A percentile compares a stretch with the other conserved stretches of the same genome.
Evolutionary conservation across 2,797 vertebrate genomes (phyloP).

Genomic region (Phoeniculus purpureus): DNA sequence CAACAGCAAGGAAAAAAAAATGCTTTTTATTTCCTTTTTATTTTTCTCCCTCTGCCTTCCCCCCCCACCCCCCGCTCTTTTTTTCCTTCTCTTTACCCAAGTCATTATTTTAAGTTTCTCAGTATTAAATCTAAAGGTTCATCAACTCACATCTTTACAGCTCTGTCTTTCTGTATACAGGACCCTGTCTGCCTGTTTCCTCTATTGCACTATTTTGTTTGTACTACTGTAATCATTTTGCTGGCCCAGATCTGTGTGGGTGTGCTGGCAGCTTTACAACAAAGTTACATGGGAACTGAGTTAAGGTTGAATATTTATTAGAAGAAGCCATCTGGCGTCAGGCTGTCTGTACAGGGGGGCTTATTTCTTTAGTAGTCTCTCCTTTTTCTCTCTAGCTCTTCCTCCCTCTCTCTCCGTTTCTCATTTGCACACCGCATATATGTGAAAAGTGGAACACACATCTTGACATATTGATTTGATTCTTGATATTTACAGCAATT

Average conservation of each 20-base stretch:
- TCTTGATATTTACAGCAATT: conserved; percentile 70
- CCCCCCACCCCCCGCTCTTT: no score
- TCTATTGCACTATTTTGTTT: conserved; percentile 92
- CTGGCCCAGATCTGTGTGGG: conserved; percentile 97
- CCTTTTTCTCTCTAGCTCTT: conserved; percentile 81
- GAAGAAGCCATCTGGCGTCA: conserved; percentile 99
- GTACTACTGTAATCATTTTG: conserved; percentile 98
- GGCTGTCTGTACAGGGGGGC: conserved; percentile 95
- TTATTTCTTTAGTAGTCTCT: conserved; percentile 92
- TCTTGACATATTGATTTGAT: conserved; percentile 77
- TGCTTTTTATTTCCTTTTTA: not conserved
- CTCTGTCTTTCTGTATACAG: conserved; percentile 89
- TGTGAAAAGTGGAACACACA: conserved; percentile 78
- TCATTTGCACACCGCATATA: conserved; percentile 69
- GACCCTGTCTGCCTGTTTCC: conserved; percentile 94
- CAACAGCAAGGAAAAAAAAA: conserved; percentile 56
- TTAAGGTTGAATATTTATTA: conserved; percentile 99
- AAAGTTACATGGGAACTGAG: conserved; percentile 99
- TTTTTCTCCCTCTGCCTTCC: not conserved
- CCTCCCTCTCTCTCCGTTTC: conserved; percentile 75
- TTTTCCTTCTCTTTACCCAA: conserved; percentile 27
- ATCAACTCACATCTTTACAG: conserved; percentile 85
- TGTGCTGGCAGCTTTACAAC: conserved; percentile 97
- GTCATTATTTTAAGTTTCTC: conserved; percentile 77
- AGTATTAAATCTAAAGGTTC: conserved; percentile 79